Evolutionary conservation across 2,888 invertebrate genomes (phyloP), one percentile per base, ranked within the genome.

Genomic region (Barypeithes pellucidus): DNA sequence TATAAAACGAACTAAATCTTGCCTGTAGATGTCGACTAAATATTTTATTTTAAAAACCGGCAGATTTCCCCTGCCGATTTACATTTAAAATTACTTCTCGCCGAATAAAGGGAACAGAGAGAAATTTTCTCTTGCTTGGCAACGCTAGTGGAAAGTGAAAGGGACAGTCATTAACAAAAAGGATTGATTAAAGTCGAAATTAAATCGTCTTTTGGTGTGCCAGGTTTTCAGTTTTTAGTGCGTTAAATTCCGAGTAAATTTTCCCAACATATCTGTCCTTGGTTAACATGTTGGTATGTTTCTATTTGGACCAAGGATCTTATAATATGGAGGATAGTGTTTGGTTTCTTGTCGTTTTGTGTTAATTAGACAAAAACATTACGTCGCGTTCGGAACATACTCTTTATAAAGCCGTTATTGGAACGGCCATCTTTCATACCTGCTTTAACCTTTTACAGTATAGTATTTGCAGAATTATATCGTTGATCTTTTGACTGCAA

Each of bases 101-200:
- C 33, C 33, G 33, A 18, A 57, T 54, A 54, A 33, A 33, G n/a
- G 3, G 54, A 33, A 33, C 7, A 57, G 33, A 57, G 33, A 18
- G 54, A 57, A 24, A 33, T 29, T 29, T 9, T 33, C 54, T 29
- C 29, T 7, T 33, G 29, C 33, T n/a, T 57, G 33, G 33, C 33
- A 57, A 57, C 54, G 33, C 29, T 22, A 33, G 54, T 4, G 14
- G 33, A 54, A 54, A 54, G 54, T 33, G 33, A 57, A 33, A 57
- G 54, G 54, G 54, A 57, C 54, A 57, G 54, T 57, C 33, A 57
- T 57, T 57, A 57, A 57, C 54, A 57, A 33, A 57, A 57, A 57
- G 54, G 54, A 57, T 57, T 57, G 54, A 57, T 57, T 57, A 57
- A 57, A 57, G 29, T 57, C 24, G 18, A 14, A 33, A 57, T 57